Base-by-base conservation (phyloP, 37 sponge, comb jelly and placozoan species). In the Halisarca cf. caerulea region DNA sequence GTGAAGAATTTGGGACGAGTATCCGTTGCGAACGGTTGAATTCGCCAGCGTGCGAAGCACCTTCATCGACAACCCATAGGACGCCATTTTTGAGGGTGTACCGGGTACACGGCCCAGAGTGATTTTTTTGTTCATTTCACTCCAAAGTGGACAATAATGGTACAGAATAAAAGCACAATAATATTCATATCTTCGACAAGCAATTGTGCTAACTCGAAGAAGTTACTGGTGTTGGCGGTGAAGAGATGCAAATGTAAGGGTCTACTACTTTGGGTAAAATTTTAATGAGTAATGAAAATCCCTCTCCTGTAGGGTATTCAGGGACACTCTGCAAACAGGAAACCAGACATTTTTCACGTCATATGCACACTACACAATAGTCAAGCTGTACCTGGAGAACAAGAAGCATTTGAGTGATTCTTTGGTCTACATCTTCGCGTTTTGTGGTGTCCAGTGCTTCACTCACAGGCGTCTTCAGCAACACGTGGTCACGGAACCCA, bases 321-420 rank as follows among this genome's bases (percentile, higher is more conserved):
- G 72, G 80, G 41, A 90, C 86, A 72, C 86, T 86, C 83, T 59
- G 32, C 30, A 62, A 79, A n/a, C 4, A 20, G 5, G 23, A 41
- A 41, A 79, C 54, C 8, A 14, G 51, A 73, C 23, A 20, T n/a
- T n/a, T n/a, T n/a, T n/a, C 34, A 73, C 43, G 20, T 41, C 11
- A 41, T 36, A 40, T 14, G 43, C 43, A 40, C 75, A 73, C 69
- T 66, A 24, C 11, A 40, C 20, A 14, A 73, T 79, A 8, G 25
- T 24, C 54, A 9, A 62, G 64, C 15, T 14, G 9, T 33, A 72
- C 85, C 82, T 91, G 92, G 2, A 94, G 72, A 27, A 94, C 92
- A 33, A 94, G 87, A 33, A 94, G 68, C 95, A 94, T 94, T 61
- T 94, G 95, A 58, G 75, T 66, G 23, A 94, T 87, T 47, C 89